Base-by-base conservation (phyloP, 2,888 invertebrate genomes). In the Ophion obscuratus region DNA sequence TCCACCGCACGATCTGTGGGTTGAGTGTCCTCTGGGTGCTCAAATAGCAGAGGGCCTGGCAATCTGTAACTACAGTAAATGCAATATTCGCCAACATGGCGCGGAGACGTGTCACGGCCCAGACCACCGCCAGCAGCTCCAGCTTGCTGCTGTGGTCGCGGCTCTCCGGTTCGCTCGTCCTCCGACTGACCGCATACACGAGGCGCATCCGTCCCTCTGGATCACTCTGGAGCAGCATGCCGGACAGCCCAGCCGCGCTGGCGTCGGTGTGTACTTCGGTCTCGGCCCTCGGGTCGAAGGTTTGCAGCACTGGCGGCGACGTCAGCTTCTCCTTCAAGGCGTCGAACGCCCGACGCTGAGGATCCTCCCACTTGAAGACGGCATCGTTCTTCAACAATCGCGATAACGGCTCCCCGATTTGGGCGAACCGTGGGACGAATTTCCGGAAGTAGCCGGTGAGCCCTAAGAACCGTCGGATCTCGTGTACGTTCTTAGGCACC, bases 1-100 rank as follows among this genome's bases (percentile, higher is more conserved):
- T 67, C 88, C 87, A 89, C 9, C 89, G 74, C 2, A 81, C 83
- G 5, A 89, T 84, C 31, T 90, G 89, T 1, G 88, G 81, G 53
- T 88, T 90, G 64, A 77, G 67, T 0, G 89, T 89, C 40, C 88
- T 89, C 70, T 87, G 79, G 0, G 87, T 66, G 27, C 88, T 89
- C 9, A 90, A 47, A 27, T 89, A 88, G 6, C 90, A 76, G 6
- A 91, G 61, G 7, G 90, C 89, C 24, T 89, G 88, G 67, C 87
- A 88, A 68, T 89, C 89, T 1, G 89, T 89, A 0, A 88, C 75
- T 1, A 90, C 80, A 1, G 76, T 87, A 64, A 90, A 90, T 14
- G 44, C 36, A 2, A 88, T 85, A 4, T 83, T 84, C 7, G 87
- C 64, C 11, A 89, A 31, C 17, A 85, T 79, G 9, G 74, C 59